phyloP scores from a whole-genome alignment of 1,140 invertebrate genomes.

The Bombus superbus region DNA sequence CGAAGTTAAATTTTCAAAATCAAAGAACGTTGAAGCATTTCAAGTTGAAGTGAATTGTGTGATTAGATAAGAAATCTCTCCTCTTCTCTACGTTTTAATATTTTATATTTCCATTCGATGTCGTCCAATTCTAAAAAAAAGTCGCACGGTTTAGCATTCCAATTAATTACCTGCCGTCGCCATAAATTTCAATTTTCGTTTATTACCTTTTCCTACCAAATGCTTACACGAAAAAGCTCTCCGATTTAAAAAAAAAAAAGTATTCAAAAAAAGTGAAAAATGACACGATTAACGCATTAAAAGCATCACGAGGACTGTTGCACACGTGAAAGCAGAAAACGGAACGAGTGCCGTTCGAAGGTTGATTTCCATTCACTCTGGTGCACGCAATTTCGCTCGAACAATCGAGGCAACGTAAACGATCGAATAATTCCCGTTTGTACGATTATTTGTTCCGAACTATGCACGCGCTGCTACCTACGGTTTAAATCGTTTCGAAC shows the following conservation, averaged over 20 bases:
- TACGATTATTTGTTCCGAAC: conserved; percentile 18
- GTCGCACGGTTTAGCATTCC: background rate
- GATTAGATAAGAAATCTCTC: background rate
- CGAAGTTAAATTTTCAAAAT: background rate
- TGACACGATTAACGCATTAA: background rate
- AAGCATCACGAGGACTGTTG: background rate
- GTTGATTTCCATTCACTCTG: conserved; percentile 20
- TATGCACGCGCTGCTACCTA: background rate
- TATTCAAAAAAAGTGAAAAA: background rate
- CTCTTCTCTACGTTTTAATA: background rate
- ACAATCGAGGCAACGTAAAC: conserved; percentile 13
- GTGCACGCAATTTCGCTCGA: conserved; percentile 1
- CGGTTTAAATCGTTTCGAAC: conserved; percentile 5
- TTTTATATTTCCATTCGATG: background rate
- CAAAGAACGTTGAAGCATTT: background rate
- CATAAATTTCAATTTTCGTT: background rate
- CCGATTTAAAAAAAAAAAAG: background rate
- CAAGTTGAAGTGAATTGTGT: too few relatives aligned
- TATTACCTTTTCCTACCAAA: background rate
- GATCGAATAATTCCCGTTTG: conserved; percentile 28
- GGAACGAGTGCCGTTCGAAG: background rate
- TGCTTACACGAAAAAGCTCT: background rate
- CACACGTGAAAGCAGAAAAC: conserved; percentile 1
- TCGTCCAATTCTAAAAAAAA: background rate
- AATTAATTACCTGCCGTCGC: background rate